These are phyloP conservation scores for Nephila pilipes DNA, from an alignment of 1,140 invertebrate species.

Conservation along the genomic window DNA sequence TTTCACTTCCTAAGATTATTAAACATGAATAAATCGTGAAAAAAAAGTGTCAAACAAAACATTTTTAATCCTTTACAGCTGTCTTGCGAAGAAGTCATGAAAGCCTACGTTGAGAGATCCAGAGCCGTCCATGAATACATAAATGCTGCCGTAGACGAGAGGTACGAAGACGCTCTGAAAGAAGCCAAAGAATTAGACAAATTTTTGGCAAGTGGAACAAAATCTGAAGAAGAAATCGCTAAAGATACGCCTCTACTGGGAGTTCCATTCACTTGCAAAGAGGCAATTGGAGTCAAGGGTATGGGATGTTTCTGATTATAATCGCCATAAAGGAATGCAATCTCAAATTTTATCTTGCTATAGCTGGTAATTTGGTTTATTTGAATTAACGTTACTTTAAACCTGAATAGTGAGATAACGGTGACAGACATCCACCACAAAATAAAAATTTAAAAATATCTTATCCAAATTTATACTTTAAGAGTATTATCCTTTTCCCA, in stretches of 20 bases:
- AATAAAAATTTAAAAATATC: no score
- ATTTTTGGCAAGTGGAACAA: constrained; percentile 20
- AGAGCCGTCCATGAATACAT: constrained; percentile 77
- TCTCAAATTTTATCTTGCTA: no score
- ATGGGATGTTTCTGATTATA: not conserved
- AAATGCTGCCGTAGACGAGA: constrained; percentile 78
- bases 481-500: no score
- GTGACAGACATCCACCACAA: no score
- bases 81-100: constrained; percentile 77
- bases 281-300: constrained; percentile 73
- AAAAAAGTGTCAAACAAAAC: not conserved
- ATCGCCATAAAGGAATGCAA: not conserved
- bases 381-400: no score
- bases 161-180: constrained; percentile 77
- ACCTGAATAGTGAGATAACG: no score
- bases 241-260: constrained; percentile 77
- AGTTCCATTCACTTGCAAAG: constrained; percentile 79
- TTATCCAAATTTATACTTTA: no score
- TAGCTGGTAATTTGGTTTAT: no score
- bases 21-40: no score
- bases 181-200: constrained; percentile 78
- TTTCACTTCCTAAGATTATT: no score
- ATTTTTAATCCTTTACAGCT: constrained; percentile 67
- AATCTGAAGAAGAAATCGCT: constrained; percentile 69
- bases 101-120: constrained; percentile 78